Evolutionary conservation across 2,113 vertebrate genomes (phyloP).

Genomic region (Halichoerus grypus): DNA sequence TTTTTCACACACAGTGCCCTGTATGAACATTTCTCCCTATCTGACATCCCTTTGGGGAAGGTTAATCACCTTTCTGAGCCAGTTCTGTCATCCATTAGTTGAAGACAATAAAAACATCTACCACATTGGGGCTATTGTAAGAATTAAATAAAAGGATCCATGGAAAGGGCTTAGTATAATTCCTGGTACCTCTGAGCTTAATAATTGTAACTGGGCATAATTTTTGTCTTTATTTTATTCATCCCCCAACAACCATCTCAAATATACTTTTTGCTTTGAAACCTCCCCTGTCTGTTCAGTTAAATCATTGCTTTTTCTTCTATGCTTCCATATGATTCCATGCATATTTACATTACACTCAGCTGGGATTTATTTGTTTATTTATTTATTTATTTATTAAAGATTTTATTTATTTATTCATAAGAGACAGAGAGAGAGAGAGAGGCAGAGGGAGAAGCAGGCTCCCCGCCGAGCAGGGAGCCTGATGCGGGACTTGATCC

Average conservation of each 20-base stretch:
- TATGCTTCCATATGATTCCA: not conserved
- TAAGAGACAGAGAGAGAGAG: too few relatives aligned
- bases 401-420: too few relatives aligned
- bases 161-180: not conserved
- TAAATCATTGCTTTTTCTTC: not conserved
- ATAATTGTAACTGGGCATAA: not conserved
- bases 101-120: slow-evolving; percentile 33
- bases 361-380: slow-evolving; percentile 48
- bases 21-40: not conserved
- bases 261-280: slow-evolving; percentile 38
- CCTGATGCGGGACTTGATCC: too few relatives aligned
- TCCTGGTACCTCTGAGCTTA: not conserved
- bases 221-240: slow-evolving; percentile 31
- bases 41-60: not conserved
- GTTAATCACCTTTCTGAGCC: slow-evolving; percentile 31
- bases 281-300: not conserved
- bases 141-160: slow-evolving; percentile 20
- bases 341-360: not conserved
- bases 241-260: not conserved
- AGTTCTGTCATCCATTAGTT: not conserved
- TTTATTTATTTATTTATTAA: slow-evolving; percentile 53
- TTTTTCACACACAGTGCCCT: not conserved
- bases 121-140: not conserved
- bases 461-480: too few relatives aligned
- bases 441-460: too few relatives aligned